Conservation (phyloP, 2,113 vertebrate species). For the Phaetusa simplex region DNA sequence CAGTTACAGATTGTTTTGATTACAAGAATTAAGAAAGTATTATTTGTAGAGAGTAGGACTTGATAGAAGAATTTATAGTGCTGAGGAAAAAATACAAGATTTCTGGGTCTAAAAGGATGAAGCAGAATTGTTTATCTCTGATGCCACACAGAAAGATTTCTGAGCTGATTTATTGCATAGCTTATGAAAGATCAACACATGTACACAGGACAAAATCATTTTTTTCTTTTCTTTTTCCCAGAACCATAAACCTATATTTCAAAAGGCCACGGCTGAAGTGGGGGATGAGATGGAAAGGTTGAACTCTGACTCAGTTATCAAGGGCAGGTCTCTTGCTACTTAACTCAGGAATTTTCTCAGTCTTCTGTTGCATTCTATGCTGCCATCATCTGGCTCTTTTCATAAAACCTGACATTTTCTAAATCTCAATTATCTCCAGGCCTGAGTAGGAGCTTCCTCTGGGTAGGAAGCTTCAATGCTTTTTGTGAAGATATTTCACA, state of each 20-base stretch:
- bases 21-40: not conserved
- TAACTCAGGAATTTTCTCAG: not conserved
- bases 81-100: not conserved
- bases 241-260: not conserved
- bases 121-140: not conserved
- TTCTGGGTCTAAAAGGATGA: not conserved
- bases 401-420: not conserved
- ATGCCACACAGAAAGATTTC: not conserved
- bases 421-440: not conserved
- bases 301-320: slow-evolving; percentile 20
- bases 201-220: not conserved
- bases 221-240: not conserved
- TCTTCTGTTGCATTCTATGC: slow-evolving; percentile 64
- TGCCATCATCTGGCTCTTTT: slow-evolving; percentile 72
- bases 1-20: not conserved
- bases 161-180: slow-evolving; percentile 9
- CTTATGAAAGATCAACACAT: slow-evolving; percentile 1
- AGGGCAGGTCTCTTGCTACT: slow-evolving; percentile 1
- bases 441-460: not conserved
- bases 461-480: not conserved
- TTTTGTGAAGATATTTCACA: not conserved
- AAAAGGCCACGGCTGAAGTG: slow-evolving; percentile 2
- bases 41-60: not conserved
- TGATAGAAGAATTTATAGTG: not conserved
- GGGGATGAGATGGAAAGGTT: not conserved